These are phyloP conservation scores for Calameuta filiformis DNA, from an alignment of 2,888 invertebrate species.

Conservation along the genomic window DNA sequence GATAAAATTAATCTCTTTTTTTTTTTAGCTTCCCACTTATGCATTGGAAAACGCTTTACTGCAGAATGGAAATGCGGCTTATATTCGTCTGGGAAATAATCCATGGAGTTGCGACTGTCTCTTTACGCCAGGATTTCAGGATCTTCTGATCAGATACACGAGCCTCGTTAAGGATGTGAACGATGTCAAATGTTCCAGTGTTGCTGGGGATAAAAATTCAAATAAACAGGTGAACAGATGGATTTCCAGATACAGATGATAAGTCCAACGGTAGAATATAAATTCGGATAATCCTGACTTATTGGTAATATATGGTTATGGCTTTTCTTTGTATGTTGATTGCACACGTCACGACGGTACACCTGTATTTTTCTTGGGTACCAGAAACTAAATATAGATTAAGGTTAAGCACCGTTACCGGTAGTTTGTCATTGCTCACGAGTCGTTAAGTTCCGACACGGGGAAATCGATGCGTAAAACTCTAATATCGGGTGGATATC, in stretches of 20 bases:
- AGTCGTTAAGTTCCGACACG: neutral
- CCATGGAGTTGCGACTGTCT: conserved; percentile 87
- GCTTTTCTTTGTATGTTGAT: neutral
- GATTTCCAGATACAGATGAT: neutral
- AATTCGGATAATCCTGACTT: neutral
- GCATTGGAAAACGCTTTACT: conserved; percentile 83
- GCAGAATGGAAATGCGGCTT: conserved; percentile 77
- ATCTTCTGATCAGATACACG: conserved; percentile 70
- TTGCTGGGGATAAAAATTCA: conserved; percentile 73
- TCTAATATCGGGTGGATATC: neutral
- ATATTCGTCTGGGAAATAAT: conserved; percentile 79
- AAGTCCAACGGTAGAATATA: neutral
- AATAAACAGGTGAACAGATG: conserved; percentile 69
- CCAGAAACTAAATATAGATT: conserved; percentile 10
- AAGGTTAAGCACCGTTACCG: neutral
- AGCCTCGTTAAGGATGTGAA: conserved; percentile 76
- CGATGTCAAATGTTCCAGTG: conserved; percentile 77
- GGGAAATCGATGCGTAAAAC: neutral
- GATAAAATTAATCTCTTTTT: conserved; percentile 20
- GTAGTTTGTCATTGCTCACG: neutral
- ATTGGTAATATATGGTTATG: too few species aligned
- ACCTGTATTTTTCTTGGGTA: conserved; percentile 14
- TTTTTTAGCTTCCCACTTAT: conserved; percentile 79
- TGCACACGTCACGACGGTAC: neutral
- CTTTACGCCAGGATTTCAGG: conserved; percentile 79